Evolutionary conservation across 2,888 invertebrate genomes (phyloP).

Genomic region (Apoda limacodes): DNA sequence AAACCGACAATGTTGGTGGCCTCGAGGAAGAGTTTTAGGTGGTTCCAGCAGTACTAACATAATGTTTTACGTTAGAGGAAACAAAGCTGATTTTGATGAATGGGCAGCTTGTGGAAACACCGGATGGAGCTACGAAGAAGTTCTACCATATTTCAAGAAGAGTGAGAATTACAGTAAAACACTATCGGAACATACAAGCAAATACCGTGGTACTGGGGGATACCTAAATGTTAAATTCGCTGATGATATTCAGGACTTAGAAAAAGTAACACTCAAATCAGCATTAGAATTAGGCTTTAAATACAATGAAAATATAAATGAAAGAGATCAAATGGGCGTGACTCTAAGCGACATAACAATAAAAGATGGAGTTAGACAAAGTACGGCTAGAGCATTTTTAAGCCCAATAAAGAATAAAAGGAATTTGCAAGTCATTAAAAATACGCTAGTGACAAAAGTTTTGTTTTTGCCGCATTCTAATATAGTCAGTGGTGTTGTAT

Average conservation of each 20-base stretch:
- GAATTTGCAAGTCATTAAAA: constrained; percentile 46
- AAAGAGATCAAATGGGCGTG: constrained; percentile 59
- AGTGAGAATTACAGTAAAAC: constrained; percentile 16
- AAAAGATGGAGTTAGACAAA: constrained; percentile 62
- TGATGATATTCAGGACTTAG: constrained; percentile 9
- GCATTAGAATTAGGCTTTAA: constrained; percentile 57
- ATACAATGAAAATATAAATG: constrained; percentile 49
- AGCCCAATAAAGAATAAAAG: constrained; percentile 35
- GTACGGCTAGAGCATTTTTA: constrained; percentile 64
- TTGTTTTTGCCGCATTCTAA: constrained; percentile 53
- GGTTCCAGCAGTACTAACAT: constrained; percentile 59
- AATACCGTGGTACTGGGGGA: constrained; percentile 23
- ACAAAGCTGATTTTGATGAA: constrained; percentile 15
- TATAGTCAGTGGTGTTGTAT: constrained; percentile 35
- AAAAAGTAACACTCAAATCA: constrained; percentile 19
- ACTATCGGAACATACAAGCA: constrained; percentile 8
- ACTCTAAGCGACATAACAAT: constrained; percentile 64
- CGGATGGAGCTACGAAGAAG: constrained; percentile 48
- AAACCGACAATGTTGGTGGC: constrained; percentile 38
- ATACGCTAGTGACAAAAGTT: constrained; percentile 31
- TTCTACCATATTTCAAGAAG: constrained; percentile 23
- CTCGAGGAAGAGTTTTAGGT: constrained; percentile 68
- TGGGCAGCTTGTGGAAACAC: constrained; percentile 54
- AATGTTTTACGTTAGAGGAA: constrained; percentile 61
- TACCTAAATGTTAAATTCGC: constrained; percentile 36